Percentiles rank a stretch among this genome's conserved stretches.
These are phyloP conservation scores for Limonius californicus DNA, from an alignment of 1,140 invertebrate genomes.

Conservation along the genomic window DNA sequence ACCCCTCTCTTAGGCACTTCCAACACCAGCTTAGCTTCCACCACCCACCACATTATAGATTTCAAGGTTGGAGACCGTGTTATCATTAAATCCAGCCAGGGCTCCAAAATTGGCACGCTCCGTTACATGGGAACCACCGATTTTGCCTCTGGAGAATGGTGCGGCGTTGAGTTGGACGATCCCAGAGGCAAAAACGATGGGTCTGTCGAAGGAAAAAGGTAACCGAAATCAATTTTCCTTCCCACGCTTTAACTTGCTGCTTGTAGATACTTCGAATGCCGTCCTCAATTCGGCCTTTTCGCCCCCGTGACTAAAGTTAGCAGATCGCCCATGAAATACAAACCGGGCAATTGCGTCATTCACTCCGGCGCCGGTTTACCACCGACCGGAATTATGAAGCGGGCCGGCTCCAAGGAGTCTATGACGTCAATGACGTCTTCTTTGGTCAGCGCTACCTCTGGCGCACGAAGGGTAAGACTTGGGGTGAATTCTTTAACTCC, in stretches of 20 bases:
- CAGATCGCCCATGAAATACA: constrained; percentile 72
- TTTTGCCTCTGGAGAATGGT: constrained; percentile 90
- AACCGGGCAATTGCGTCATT: constrained; percentile 59
- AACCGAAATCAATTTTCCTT: too few relatives aligned
- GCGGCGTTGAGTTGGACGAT: constrained; percentile 92
- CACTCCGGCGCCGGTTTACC: constrained; percentile 55
- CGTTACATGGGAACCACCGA: constrained; percentile 81
- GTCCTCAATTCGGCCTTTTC: constrained; percentile 86
- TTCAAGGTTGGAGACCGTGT: constrained; percentile 85
- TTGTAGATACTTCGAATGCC: constrained; percentile 91
- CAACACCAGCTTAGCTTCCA: constrained; percentile 55
- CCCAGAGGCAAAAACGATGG: constrained; percentile 95
- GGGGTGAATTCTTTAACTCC: constrained; percentile 65
- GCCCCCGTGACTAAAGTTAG: constrained; percentile 85
- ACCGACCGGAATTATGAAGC: constrained; percentile 54
- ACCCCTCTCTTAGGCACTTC: constrained; percentile 55
- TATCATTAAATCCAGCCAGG: constrained; percentile 80
- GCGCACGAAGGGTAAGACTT: constrained; percentile 59
- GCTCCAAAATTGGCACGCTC: constrained; percentile 84
- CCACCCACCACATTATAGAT: constrained; percentile 52
- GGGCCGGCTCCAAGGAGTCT: constrained; percentile 81
- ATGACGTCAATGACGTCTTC: constrained; percentile 71
- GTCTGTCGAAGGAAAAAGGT: constrained; percentile 82
- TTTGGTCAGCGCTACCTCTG: constrained; percentile 57
- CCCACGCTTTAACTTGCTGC: too few relatives aligned